Evolutionary conservation across 2,888 invertebrate genomes (phyloP), one percentile per base, ranked within the genome.

Genomic region (Drosophila peninsularis): DNA sequence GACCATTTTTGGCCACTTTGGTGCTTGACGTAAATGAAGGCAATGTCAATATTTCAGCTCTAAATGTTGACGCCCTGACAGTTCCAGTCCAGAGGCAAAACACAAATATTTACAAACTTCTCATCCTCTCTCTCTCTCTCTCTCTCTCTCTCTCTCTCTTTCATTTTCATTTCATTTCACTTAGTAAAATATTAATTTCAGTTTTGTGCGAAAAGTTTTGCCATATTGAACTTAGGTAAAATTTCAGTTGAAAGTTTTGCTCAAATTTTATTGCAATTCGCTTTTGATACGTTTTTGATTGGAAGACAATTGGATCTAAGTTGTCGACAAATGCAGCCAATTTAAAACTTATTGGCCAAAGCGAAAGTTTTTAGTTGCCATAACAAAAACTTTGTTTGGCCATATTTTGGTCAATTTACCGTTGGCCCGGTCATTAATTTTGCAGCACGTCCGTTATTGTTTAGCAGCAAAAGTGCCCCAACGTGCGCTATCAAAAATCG

Each of bases 401-500:
- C 49, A 54, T 53, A 7, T n/a, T 61, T 54, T 54, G 44, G 57
- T 30, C 72, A 72, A 62, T 78, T 56, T 77, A 11, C 45, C 3
- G 61, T 66, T 77, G 66, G 45, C 58, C 19, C 24, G 24, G 24
- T 14, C 52, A 58, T 56, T 49, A 42, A 58, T 54, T 75, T 54
- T 49, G 36, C 36, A 44, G 50, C 66, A 49, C 45, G 39, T 34
- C 45, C 27, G 41, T 37, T 39, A 50, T 53, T 53, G 36, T 65
- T 57, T 36, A 65, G 14, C 14, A 36, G 17, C 14, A 11, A 32
- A 42, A 36, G 19, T 34, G 10, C 27, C 36, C 37, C 17, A 47
- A 61, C 72, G 72, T 76, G 73, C 55, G 72, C 62, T 66, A 72
- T 80, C 73, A 60, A 44, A 27, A 77, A 80, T 83, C 65, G 50